Evolutionary conservation across 2,888 invertebrate genomes (phyloP), one percentile per base, ranked within the genome.

Genomic region (Diplolepis rosae): DNA sequence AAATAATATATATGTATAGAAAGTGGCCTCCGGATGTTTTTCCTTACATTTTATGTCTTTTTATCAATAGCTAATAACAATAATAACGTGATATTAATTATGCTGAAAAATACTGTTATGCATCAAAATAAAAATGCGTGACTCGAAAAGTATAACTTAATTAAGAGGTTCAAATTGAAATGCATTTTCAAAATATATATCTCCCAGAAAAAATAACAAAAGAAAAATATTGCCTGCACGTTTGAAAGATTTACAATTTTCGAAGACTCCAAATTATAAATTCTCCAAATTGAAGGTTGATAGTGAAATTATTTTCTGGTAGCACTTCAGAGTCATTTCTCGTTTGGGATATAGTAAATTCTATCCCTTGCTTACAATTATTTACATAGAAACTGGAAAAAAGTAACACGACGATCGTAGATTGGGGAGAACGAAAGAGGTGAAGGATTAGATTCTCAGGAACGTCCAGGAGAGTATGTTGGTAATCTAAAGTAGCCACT

Each of bases 341-440:
- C 50, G 13, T 3, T 18, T 18, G 50, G 7, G 30, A 52, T 39
- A n/a, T 22, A 9, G 22, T 48, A 61, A 61, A 39, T 42, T 61
- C 35, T 32, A 35, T 22, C 11, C n/a, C 27, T 42, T 42, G n/a
- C 22, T 27, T 39, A 24, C 13, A 39, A 61, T 24, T 35, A 61
- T 61, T 24, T 61, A 61, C 61, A 61, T 13, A 24, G 27, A 42
- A 27, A 61, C 15, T 39, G 24, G 6, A 22, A 35, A 35, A 61
- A 22, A 56, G 56, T 13, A 56, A 35, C 11, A 27, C 39, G 39
- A 42, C 39, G 61, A 61, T 61, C 61, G 39, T n/a, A 27, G 61
- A 61, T n/a, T 61, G 39, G 61, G 61, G 61, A 66, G 32, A 32
- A 48, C 30, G 48, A 48, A 66, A 50, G 66, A 66, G 11, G 48